These are phyloP conservation scores for Mustelus asterias DNA, from an alignment of 2,113 vertebrate genomes.

Conservation along the genomic window DNA sequence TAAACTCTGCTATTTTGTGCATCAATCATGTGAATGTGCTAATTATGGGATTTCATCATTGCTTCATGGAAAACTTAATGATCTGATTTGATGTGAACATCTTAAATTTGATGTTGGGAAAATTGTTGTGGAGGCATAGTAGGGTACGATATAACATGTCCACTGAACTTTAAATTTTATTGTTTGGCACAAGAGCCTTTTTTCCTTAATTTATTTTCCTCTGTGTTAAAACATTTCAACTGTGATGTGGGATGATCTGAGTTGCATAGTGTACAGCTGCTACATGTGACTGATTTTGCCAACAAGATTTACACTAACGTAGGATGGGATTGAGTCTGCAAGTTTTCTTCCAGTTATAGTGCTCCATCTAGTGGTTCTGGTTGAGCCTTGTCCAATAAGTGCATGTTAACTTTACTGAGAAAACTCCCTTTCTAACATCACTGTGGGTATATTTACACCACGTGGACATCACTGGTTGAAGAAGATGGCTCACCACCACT, in stretches of 20 bases:
- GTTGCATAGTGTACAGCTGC: neutral
- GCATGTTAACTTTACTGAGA: neutral
- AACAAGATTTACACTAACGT: neutral
- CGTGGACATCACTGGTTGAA: too few relatives aligned
- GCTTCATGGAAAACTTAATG: neutral
- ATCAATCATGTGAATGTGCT: neutral
- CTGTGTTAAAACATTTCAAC: neutral
- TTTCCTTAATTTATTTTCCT: neutral
- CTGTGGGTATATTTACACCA: too few relatives aligned
- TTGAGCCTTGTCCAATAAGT: neutral
- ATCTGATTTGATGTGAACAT: neutral
- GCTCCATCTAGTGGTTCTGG: slow-evolving; percentile 9
- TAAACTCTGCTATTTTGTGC: neutral
- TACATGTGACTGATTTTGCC: neutral
- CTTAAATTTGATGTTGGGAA: neutral
- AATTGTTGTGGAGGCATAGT: neutral
- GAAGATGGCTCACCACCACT: too few relatives aligned
- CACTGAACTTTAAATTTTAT: neutral
- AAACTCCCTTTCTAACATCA: neutral
- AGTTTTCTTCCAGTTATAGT: neutral
- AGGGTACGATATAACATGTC: neutral
- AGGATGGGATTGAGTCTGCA: neutral
- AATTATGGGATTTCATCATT: neutral
- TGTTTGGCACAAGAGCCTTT: neutral
- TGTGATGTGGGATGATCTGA: neutral